A percentile compares a stretch with the other conserved stretches of the same genome.
These are phyloP conservation scores for Datnioides undecimradiatus DNA, from an alignment of 2,113 vertebrate species.

Conservation along the genomic window DNA sequence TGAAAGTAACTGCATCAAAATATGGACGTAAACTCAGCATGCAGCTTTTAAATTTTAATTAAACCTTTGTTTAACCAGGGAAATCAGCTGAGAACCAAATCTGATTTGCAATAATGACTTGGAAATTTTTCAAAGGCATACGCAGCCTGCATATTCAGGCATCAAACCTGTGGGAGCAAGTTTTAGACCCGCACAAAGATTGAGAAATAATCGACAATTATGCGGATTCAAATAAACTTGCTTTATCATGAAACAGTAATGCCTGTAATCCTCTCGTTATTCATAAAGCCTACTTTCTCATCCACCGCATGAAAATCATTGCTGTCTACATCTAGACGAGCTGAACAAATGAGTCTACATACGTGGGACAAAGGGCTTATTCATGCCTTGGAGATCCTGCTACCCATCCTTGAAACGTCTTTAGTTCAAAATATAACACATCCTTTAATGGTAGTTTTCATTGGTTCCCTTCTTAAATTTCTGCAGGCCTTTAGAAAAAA, in stretches of 20 bases:
- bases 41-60: slow-evolving; percentile 37
- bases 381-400: slow-evolving; percentile 61
- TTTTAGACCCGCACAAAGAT: slow-evolving; percentile 30
- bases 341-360: slow-evolving; percentile 72
- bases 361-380: slow-evolving; percentile 68
- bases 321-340: slow-evolving; percentile 51
- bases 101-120: slow-evolving; percentile 33
- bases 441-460: slow-evolving; percentile 66
- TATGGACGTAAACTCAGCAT: slow-evolving; percentile 12
- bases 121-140: not conserved
- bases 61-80: slow-evolving; percentile 46
- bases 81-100: slow-evolving; percentile 44
- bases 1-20: slow-evolving; percentile 7
- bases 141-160: not conserved
- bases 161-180: slow-evolving; percentile 47
- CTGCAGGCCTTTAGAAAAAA: slow-evolving; percentile 28
- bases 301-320: slow-evolving; percentile 61
- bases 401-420: slow-evolving; percentile 65
- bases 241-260: slow-evolving; percentile 59
- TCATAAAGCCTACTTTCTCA: slow-evolving; percentile 62
- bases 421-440: slow-evolving; percentile 70
- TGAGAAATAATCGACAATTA: slow-evolving; percentile 69
- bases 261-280: slow-evolving; percentile 72
- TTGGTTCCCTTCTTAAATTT: slow-evolving; percentile 33
- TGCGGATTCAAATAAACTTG: slow-evolving; percentile 60